These are phyloP conservation scores for Andrena bicolor DNA, from an alignment of 2,888 invertebrate genomes.

Conservation along the genomic window DNA sequence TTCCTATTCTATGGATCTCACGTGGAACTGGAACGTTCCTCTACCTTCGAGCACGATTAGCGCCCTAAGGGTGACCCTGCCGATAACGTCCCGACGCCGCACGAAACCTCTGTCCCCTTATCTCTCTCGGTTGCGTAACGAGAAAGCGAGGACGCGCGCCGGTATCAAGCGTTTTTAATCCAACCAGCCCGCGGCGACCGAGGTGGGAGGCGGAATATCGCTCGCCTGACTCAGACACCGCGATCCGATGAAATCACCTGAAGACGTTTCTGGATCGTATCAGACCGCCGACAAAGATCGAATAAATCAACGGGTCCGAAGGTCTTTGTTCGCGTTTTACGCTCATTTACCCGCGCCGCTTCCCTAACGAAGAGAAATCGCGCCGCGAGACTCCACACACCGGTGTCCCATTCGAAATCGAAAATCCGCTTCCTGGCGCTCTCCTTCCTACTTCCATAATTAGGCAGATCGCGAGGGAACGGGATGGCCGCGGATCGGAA, in stretches of 20 bases:
- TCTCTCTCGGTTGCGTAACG: slow-evolving; percentile 30
- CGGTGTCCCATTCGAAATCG: slow-evolving; percentile 12
- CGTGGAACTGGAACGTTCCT: not conserved
- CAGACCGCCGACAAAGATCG: slow-evolving; percentile 47
- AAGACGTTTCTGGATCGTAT: slow-evolving; percentile 59
- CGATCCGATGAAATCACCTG: slow-evolving; percentile 57
- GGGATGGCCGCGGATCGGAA: slow-evolving; percentile 28
- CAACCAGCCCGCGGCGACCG: slow-evolving; percentile 13
- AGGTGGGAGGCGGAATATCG: slow-evolving; percentile 25
- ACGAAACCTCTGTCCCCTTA: slow-evolving; percentile 6
- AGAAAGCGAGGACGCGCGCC: slow-evolving; percentile 43
- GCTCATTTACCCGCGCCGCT: slow-evolving; percentile 8
- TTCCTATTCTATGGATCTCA: too few species aligned
- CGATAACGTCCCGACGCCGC: not conserved
- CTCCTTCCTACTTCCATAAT: slow-evolving; percentile 60
- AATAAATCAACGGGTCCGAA: slow-evolving; percentile 58
- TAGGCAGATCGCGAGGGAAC: slow-evolving; percentile 35
- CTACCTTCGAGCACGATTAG: not conserved
- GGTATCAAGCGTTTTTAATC: slow-evolving; percentile 41
- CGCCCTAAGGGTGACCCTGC: not conserved
- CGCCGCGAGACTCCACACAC: not conserved
- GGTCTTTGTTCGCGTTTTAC: slow-evolving; percentile 41
- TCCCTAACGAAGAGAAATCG: slow-evolving; percentile 55
- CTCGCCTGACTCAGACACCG: slow-evolving; percentile 40
- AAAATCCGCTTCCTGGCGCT: slow-evolving; percentile 51